Evolutionary conservation across 2,888 invertebrate species (phyloP).

Genomic region (Eupithecia subfuscata): DNA sequence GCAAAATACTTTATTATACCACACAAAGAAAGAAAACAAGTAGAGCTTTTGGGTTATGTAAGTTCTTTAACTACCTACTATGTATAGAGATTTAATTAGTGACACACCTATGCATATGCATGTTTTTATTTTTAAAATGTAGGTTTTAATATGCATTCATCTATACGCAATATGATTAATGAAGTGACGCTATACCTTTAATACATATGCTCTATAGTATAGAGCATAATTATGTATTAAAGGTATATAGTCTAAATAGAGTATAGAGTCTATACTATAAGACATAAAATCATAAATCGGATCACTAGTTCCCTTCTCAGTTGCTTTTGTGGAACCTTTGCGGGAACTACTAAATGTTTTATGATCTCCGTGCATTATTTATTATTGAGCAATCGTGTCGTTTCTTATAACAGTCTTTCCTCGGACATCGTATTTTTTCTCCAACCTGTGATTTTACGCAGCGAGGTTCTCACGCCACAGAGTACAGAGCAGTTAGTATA

Average conservation of each 20-base stretch:
- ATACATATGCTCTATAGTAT: background rate
- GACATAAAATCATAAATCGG: background rate
- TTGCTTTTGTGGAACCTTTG: background rate
- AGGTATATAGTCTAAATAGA: no score
- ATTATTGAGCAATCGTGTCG: constrained; percentile 31
- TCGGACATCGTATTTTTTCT: constrained; percentile 42
- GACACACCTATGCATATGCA: background rate
- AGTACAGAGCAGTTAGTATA: constrained; percentile 13
- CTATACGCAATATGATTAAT: no score
- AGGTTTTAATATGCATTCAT: no score
- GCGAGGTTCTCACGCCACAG: constrained; percentile 56
- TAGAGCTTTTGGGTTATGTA: background rate
- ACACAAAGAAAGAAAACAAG: no score
- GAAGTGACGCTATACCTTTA: background rate
- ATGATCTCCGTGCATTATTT: background rate
- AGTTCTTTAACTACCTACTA: background rate
- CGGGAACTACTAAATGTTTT: background rate
- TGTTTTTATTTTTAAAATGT: background rate
- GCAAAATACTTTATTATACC: no score
- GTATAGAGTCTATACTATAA: no score
- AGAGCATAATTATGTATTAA: no score
- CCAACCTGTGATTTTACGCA: constrained; percentile 54
- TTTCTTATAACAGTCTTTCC: constrained; percentile 31
- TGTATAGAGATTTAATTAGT: background rate
- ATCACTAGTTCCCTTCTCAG: background rate